Base-by-base conservation (phyloP, 2,888 invertebrate genomes). In the Diplazon laetatorius region DNA sequence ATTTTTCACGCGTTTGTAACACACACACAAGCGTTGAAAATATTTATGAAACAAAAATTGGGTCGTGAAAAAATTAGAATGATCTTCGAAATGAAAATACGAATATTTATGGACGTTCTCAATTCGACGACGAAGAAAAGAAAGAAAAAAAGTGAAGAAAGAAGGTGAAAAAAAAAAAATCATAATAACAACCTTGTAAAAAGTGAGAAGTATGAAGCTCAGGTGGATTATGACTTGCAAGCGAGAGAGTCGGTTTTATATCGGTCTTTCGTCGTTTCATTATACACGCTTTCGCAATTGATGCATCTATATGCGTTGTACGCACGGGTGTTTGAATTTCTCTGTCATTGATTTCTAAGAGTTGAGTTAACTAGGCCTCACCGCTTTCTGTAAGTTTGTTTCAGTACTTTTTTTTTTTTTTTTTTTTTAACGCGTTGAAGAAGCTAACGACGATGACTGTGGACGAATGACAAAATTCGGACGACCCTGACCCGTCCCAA, bases 201-300 rank as follows among this genome's bases (percentile, higher is more conserved):
- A 52, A 52, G 20, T 14, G n/a, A 52, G 5, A 5, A 14, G 18
- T n/a, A 12, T 14, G 25, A 30, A n/a, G 25, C 52, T 9, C 1
- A 18, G 20, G 2, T n/a, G 30, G 14, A 52, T 52, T 30, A 22
- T 30, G 30, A 55, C 25, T 55, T 55, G 5, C 35, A 55, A 14
- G 1, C 30, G 6, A 30, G 48, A 48, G 48, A 10, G 16, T 59
- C n/a, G n/a, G n/a, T n/a, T n/a, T n/a, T n/a, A 65, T 69, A 59
- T 68, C 70, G 68, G n/a, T n/a, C n/a, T n/a, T n/a, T 76, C 30
- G 52, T 69, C 63, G 65, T 72, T 44, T 50, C 70, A 85, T 88
- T 87, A 85, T 85, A 81, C 82, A 85, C 87, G 86, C 88, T 88
- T 88, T 88, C 89, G 89, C 89, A 86, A 86, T 80, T 83, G 73